These are phyloP conservation scores for Epizoanthus ramosus DNA, from an alignment of 92 coral and sea anemone genomes.

Conservation along the genomic window DNA sequence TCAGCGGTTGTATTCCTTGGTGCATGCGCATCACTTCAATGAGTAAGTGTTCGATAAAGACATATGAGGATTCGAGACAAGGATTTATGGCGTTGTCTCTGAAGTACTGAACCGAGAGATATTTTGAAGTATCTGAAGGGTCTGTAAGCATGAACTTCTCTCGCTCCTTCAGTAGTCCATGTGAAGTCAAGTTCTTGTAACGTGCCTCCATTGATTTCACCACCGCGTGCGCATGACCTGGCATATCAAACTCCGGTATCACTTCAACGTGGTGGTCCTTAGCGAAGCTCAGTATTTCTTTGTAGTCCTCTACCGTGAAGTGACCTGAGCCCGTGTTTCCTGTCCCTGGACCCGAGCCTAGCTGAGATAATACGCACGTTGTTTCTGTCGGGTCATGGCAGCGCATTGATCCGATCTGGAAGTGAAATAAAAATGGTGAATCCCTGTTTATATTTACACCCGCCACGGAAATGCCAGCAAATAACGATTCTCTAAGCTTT, in stretches of 20 bases:
- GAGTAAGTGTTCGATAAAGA: conserved; percentile 57
- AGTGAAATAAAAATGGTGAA: not conserved
- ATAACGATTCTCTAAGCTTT: too few species aligned
- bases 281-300: conserved; percentile 68
- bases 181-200: conserved; percentile 37
- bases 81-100: conserved; percentile 81
- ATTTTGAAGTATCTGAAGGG: conserved; percentile 56
- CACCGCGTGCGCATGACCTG: conserved; percentile 89
- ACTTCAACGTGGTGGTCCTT: conserved; percentile 57
- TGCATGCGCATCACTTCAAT: conserved; percentile 58
- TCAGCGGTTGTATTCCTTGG: conserved; percentile 64
- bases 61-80: conserved; percentile 70
- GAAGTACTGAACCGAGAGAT: conserved; percentile 74
- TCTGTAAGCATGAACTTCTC: conserved; percentile 64
- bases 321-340: conserved; percentile 72
- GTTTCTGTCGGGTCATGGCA: conserved; percentile 77
- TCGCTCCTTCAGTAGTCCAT: conserved; percentile 46
- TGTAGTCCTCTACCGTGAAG: conserved; percentile 65
- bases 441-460: not conserved
- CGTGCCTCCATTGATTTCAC: conserved; percentile 76
- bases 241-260: conserved; percentile 88
- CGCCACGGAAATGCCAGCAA: too few species aligned
- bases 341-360: conserved; percentile 84
- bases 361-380: conserved; percentile 71
- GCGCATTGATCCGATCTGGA: conserved; percentile 67